Percentiles rank a stretch among this genome's conserved stretches.
Conservation (phyloP, 2,113 vertebrate species). For the Catagonus wagneri region DNA sequence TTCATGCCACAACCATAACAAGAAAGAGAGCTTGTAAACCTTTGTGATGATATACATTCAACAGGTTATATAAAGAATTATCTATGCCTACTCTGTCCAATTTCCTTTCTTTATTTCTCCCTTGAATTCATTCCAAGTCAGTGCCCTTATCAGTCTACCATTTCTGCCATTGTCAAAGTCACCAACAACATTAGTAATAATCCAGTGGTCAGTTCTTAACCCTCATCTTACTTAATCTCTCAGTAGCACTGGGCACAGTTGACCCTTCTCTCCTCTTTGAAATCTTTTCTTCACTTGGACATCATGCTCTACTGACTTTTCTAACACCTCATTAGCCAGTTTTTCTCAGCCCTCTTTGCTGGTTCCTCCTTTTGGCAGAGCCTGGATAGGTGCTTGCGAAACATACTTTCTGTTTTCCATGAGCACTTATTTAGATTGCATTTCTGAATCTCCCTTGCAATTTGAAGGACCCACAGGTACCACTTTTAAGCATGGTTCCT, state of each 20-base stretch:
- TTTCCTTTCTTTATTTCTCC: slow-evolving; percentile 1
- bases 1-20: neutral
- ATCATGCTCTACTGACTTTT: neutral
- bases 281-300: neutral
- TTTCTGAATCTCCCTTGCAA: neutral
- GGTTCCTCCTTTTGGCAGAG: neutral
- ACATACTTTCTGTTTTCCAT: neutral
- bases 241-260: neutral
- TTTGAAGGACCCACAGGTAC: neutral
- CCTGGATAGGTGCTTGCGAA: neutral
- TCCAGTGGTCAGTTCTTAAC: neutral
- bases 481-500: neutral
- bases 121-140: neutral
- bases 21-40: neutral
- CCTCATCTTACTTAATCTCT: neutral
- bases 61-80: neutral
- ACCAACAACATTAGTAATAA: neutral
- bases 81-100: neutral
- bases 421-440: neutral
- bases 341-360: neutral
- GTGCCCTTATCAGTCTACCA: neutral
- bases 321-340: neutral
- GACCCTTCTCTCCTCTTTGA: neutral
- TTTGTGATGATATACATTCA: neutral
- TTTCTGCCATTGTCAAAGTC: neutral